Percentiles rank a stretch among this genome's conserved stretches.
Conservation (phyloP, 2,113 vertebrate species). For the Nothoprocta perdicaria region DNA sequence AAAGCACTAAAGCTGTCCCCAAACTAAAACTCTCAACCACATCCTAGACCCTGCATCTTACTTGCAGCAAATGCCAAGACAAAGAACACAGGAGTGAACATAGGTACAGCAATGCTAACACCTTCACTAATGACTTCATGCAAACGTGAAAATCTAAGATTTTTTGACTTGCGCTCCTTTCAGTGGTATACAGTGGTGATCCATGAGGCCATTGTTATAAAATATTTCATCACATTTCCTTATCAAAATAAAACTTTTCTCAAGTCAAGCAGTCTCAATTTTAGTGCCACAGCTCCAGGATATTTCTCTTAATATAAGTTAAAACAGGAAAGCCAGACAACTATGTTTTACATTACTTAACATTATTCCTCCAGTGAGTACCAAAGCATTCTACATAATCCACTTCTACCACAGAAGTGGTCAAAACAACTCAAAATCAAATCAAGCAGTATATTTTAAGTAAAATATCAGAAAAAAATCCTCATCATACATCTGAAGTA, state of each 20-base stretch:
- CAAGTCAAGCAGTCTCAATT: not conserved
- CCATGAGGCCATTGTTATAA: not conserved
- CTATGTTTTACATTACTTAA: not conserved
- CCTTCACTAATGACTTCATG: not conserved
- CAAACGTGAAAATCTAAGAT: not conserved
- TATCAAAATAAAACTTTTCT: not conserved
- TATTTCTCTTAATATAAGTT: not conserved
- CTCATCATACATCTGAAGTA: not conserved
- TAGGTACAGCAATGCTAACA: not conserved
- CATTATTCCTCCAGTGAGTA: not conserved
- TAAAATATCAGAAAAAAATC: not conserved
- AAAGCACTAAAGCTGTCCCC: constrained; percentile 26
- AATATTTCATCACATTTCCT: not conserved
- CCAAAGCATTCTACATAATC: not conserved
- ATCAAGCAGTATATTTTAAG: not conserved
- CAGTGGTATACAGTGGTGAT: not conserved
- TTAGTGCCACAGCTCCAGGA: not conserved
- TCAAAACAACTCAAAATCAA: not conserved
- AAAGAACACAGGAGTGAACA: not conserved
- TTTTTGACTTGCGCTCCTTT: not conserved
- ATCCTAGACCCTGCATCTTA: not conserved
- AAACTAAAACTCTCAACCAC: constrained; percentile 31
- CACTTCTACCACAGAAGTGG: not conserved
- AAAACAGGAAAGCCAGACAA: not conserved
- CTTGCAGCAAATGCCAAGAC: constrained; percentile 15